Conservation (phyloP, 2,888 invertebrate genomes). For the Diaphora mendica region DNA sequence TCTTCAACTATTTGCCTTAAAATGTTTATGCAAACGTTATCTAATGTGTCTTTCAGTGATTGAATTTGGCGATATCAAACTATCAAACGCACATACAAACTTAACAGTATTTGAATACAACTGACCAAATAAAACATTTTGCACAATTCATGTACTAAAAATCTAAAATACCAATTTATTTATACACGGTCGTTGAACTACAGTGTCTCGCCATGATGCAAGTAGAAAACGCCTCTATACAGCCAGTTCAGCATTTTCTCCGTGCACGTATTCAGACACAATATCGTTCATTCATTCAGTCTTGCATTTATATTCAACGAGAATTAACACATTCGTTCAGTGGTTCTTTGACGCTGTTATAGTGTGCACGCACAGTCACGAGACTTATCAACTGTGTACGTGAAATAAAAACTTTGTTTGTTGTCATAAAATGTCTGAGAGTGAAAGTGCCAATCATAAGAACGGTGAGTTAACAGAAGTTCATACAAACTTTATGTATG, state of each 20-base stretch:
- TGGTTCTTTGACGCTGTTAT: constrained; percentile 22
- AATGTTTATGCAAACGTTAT: background rate
- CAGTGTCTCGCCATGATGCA: background rate
- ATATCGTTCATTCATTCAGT: constrained; percentile 6
- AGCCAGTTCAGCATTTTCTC: background rate
- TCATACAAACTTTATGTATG: background rate
- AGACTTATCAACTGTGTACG: constrained; percentile 21
- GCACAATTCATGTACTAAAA: background rate
- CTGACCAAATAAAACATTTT: background rate
- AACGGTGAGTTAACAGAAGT: constrained; percentile 30
- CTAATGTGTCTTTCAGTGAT: background rate
- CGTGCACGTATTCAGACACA: background rate
- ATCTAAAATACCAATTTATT: background rate
- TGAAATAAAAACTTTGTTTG: constrained; percentile 17
- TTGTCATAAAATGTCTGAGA: constrained; percentile 39
- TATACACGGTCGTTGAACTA: constrained; percentile 2
- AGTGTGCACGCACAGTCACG: constrained; percentile 8
- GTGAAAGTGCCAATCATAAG: constrained; percentile 24
- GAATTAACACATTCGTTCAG: constrained; percentile 33
- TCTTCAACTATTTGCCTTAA: background rate
- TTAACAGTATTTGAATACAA: background rate
- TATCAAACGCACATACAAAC: background rate
- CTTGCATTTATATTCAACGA: constrained; percentile 27
- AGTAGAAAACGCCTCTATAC: background rate
- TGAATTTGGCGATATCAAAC: background rate